phyloP scores from a whole-genome alignment of 2,797 vertebrate genomes.

The Halcyon chelicuti region DNA sequence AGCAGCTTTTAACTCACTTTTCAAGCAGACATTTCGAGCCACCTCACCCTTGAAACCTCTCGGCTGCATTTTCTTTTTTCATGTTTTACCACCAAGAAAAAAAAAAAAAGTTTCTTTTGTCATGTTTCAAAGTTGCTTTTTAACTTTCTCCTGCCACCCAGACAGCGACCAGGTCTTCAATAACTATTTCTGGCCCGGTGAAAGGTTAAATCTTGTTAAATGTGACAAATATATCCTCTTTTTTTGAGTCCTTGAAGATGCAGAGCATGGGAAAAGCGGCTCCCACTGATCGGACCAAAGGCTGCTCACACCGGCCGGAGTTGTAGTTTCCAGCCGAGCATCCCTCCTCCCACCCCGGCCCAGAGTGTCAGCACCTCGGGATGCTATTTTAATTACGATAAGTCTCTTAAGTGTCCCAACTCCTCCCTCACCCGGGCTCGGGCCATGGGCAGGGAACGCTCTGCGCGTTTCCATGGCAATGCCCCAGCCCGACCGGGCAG shows the following conservation, averaged over 20 bases:
- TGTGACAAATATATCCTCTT: fast-evolving
- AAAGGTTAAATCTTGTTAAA: not conserved
- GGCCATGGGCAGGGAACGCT: conserved; percentile 45
- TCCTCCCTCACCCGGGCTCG: too few species aligned
- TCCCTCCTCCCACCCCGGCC: fast-evolving
- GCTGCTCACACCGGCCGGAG: not conserved
- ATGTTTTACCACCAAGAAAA: not conserved
- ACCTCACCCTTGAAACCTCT: not conserved
- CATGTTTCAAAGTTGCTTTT: not conserved
- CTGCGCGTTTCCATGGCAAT: conserved; percentile 84
- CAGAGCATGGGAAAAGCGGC: fast-evolving
- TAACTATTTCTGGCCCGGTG: fast-evolving
- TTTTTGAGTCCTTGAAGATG: not conserved
- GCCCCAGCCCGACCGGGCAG: conserved; percentile 77
- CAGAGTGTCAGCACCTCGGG: fast-evolving
- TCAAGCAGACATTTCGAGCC: fast-evolving
- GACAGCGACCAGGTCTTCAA: not conserved
- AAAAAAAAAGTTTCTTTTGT: not conserved
- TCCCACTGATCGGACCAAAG: not conserved
- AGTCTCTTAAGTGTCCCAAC: fast-evolving
- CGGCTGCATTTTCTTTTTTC: fast-evolving
- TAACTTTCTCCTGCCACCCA: not conserved
- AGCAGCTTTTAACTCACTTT: not conserved
- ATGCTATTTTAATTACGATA: fast-evolving
- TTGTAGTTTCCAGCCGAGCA: fast-evolving